Percentiles rank a stretch among this genome's conserved stretches.
Conservation (phyloP, 2,113 vertebrate species). For the Poecile atricapillus region DNA sequence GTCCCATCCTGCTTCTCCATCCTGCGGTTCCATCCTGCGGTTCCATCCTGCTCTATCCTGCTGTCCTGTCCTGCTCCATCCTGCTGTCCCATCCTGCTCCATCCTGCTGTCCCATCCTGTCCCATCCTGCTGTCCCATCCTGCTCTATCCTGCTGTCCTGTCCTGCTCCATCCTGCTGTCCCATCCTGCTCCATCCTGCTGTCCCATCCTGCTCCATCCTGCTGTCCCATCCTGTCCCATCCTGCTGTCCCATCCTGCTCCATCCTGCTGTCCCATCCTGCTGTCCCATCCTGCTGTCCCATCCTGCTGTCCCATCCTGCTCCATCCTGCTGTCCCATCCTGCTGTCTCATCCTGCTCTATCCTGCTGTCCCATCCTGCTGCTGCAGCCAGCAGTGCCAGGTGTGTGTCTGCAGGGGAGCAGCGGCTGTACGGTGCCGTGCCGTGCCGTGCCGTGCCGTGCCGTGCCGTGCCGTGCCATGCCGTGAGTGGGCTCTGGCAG, state of each 20-base stretch:
- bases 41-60: neutral
- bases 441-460: fast-evolving
- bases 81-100: neutral
- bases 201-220: neutral
- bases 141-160: too few relatives aligned
- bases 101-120: too few relatives aligned
- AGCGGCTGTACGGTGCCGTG: fast-evolving
- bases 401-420: fast-evolving
- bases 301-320: neutral
- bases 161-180: too few relatives aligned
- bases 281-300: neutral
- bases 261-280: neutral
- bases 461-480: fast-evolving
- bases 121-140: too few relatives aligned
- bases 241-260: neutral
- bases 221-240: neutral
- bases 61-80: too few relatives aligned
- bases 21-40: neutral
- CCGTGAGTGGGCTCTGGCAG: fast-evolving
- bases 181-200: neutral
- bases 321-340: neutral
- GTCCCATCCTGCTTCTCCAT: too few relatives aligned
- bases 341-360: neutral
- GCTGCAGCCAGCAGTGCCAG: fast-evolving
- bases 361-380: neutral